Conservation (phyloP, 2,797 vertebrate genomes). For the Acomys russatus region DNA sequence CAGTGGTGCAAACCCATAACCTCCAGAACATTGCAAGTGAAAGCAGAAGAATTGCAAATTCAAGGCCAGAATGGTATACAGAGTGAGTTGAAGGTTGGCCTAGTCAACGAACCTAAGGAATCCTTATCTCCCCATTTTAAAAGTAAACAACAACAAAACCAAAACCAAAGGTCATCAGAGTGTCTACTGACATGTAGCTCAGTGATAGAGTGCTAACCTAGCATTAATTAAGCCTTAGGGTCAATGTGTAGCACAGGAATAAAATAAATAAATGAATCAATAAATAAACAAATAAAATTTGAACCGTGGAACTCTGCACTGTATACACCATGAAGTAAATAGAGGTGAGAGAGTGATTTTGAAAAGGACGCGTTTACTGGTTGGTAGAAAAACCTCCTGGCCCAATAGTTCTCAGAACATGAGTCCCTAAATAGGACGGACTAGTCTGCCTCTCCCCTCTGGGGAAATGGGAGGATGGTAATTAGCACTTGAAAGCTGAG, state of each 20-base stretch:
- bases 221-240: background rate
- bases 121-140: background rate
- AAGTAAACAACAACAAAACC: background rate
- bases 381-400: background rate
- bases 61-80: background rate
- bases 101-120: background rate
- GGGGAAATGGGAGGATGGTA: background rate
- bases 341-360: background rate
- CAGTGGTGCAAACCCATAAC: too few species aligned
- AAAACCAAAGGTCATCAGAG: background rate
- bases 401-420: background rate
- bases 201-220: background rate
- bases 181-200: background rate
- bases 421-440: slow-evolving; percentile 10
- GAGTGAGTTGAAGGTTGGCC: background rate
- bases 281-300: background rate
- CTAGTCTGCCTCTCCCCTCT: background rate
- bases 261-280: background rate
- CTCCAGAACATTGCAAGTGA: background rate
- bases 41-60: background rate
- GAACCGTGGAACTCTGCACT: background rate
- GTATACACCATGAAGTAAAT: background rate
- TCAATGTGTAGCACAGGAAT: background rate
- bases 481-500: slow-evolving; percentile 74
- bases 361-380: background rate